phyloP scores from a whole-genome alignment of 92 coral and sea anemone genomes.

The Parazoanthus atlanticus region DNA sequence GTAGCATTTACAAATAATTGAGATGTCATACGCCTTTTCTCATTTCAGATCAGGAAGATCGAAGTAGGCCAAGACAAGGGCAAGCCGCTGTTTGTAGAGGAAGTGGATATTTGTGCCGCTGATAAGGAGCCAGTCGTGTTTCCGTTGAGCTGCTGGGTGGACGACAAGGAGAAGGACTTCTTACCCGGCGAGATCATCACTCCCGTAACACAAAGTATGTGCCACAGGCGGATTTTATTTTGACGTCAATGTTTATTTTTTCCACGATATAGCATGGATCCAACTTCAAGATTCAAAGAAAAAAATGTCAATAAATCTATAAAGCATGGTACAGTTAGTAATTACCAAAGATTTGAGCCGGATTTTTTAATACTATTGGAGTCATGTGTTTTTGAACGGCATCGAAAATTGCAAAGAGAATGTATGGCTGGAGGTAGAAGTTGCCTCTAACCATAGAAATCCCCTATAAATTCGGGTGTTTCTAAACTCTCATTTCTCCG shows the following conservation, averaged over 20 bases:
- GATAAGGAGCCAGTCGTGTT: conserved; percentile 72
- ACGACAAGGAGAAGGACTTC: conserved; percentile 81
- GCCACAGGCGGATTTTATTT: background rate
- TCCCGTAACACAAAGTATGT: background rate
- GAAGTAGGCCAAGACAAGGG: conserved; percentile 72
- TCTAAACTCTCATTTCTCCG: no score
- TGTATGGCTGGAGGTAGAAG: no score
- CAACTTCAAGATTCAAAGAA: no score
- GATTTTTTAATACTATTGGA: no score
- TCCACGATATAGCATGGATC: background rate
- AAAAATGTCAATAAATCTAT: no score
- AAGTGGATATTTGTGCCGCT: conserved; percentile 75
- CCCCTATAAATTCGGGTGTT: no score
- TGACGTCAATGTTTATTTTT: background rate
- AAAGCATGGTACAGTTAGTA: no score
- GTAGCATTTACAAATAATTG: background rate
- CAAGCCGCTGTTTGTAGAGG: conserved; percentile 71
- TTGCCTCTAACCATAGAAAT: no score
- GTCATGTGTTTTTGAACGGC: no score
- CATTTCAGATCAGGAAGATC: conserved; percentile 18
- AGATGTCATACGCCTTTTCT: background rate
- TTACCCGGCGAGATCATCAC: conserved; percentile 68
- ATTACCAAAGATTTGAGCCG: no score
- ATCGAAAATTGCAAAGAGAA: no score
- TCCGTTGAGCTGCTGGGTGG: conserved; percentile 91